Evolutionary conservation across 1,140 invertebrate genomes (phyloP), one percentile per base, ranked within the genome.

Genomic region (Bombus sylvicola): DNA sequence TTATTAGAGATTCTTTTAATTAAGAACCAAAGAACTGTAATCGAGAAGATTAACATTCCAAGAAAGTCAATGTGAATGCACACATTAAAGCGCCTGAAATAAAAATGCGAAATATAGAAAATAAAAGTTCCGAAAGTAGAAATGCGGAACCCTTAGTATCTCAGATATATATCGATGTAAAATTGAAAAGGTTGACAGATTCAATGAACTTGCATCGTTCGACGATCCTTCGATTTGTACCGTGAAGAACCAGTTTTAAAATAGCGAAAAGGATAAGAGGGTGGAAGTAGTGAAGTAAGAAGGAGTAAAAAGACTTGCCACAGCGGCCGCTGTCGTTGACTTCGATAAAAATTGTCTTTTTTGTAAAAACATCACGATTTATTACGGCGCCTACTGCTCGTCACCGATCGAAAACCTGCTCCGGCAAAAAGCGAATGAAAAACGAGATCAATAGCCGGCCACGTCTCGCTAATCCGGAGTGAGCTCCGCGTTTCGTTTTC

Each of bases 401-500:
- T 87, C 85, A 53, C 31, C 72, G 77, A 87, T 89, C 69, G 66
- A 73, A 81, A 89, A 89, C 75, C 72, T 57, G 85, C 73, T 78
- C 43, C 39, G 41, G 62, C 18, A 43, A 80, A 84, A 87, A 75
- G 18, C 5, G 37, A 9, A 39, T 47, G 64, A 81, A 81, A 89
- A 90, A 87, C 74, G 59, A 85, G 88, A 82, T 89, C 88, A 43
- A 87, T 90, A 73, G 69, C 78, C 37, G 68, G 66, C 66, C 66
- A 39, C 66, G 71, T 64, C 74, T 76, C 81, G 78, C 66, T 89
- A 88, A 87, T 87, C 76, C 69, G 25, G 25, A 76, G 69, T 81
- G 59, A 62, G 74, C 28, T 31, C 66, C 66, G 76, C 64, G 39
- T 64, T 86, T 37, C 75, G 28, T 75, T 59, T 77, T 81, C 74